Conservation (phyloP, 92 coral and sea anemone species). For the Epizoanthus ramosus region DNA sequence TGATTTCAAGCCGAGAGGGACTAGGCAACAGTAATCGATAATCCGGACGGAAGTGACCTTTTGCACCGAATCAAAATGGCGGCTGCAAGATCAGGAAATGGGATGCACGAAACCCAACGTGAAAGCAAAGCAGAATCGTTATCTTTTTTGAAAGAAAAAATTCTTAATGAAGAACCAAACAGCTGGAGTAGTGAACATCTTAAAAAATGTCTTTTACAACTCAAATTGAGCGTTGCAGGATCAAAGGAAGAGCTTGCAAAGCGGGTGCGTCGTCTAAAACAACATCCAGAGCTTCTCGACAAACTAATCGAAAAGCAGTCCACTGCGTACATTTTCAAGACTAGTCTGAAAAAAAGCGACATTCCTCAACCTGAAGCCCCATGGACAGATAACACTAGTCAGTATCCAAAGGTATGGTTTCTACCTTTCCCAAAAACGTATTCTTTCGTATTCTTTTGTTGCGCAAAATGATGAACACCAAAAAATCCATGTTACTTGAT, state of each 20-base stretch:
- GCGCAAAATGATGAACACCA: too few species aligned
- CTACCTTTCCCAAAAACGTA: too few species aligned
- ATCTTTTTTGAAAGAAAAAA: constrained; percentile 10
- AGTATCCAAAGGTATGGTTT: constrained; percentile 47
- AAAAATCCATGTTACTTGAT: too few species aligned
- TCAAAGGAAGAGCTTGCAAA: constrained; percentile 45
- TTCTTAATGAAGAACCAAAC: constrained; percentile 48
- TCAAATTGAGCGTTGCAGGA: constrained; percentile 47
- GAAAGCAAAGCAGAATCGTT: constrained; percentile 36
- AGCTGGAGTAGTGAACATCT: constrained; percentile 42
- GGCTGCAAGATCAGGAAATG: neutral
- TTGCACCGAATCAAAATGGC: neutral
- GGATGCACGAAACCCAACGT: neutral
- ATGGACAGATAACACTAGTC: constrained; percentile 47
- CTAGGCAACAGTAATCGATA: constrained; percentile 45
- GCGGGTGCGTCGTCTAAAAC: constrained; percentile 37
- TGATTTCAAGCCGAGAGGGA: constrained; percentile 57
- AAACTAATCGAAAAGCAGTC: constrained; percentile 29
- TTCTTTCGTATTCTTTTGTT: too few species aligned
- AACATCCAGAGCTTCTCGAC: constrained; percentile 33
- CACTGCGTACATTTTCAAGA: constrained; percentile 28
- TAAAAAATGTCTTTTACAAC: constrained; percentile 40
- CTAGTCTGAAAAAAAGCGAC: constrained; percentile 35
- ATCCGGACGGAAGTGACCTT: constrained; percentile 50
- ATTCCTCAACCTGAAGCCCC: constrained; percentile 53